Conservation (phyloP, 2,797 vertebrate genomes). For the Anisognathus igniventris region DNA sequence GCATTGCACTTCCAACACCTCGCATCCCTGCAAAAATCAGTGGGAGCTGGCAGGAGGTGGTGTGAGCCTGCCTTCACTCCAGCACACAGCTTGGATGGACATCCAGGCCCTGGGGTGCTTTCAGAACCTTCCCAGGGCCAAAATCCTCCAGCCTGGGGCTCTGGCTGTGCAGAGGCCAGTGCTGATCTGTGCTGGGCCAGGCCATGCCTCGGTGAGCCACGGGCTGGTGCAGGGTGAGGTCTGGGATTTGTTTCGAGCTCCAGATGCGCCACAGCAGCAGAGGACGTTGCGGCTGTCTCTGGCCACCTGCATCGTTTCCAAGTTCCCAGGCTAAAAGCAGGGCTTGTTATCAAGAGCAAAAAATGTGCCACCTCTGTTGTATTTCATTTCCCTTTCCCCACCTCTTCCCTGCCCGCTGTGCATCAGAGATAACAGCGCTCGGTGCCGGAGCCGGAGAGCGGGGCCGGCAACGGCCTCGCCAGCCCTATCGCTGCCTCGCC, state of each 20-base stretch:
- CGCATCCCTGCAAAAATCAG: background rate
- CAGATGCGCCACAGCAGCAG: background rate
- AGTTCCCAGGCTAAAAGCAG: constrained; percentile 68
- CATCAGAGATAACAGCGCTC: constrained; percentile 46
- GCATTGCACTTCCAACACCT: background rate
- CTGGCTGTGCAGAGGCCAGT: rapidly evolving
- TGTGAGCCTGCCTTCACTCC: background rate
- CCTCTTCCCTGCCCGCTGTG: constrained; percentile 56
- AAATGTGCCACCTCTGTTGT: constrained; percentile 49
- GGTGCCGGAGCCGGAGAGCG: background rate
- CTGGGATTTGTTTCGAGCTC: background rate
- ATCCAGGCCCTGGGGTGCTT: background rate
- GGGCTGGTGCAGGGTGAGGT: rapidly evolving
- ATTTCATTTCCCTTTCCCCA: constrained; percentile 66
- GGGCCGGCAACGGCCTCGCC: constrained; percentile 25
- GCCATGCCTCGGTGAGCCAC: rapidly evolving
- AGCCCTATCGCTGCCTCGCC: background rate
- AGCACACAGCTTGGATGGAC: rapidly evolving
- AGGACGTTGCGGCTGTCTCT: background rate
- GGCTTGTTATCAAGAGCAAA: constrained; percentile 54
- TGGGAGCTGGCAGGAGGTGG: background rate
- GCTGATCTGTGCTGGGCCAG: rapidly evolving
- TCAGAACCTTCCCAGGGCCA: background rate
- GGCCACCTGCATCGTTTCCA: constrained; percentile 52
- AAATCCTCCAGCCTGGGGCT: background rate